Percentiles rank a stretch among this genome's conserved stretches.
Evolutionary conservation across 2,888 invertebrate genomes (phyloP).

Genomic region (Microctonus hyperodae): DNA sequence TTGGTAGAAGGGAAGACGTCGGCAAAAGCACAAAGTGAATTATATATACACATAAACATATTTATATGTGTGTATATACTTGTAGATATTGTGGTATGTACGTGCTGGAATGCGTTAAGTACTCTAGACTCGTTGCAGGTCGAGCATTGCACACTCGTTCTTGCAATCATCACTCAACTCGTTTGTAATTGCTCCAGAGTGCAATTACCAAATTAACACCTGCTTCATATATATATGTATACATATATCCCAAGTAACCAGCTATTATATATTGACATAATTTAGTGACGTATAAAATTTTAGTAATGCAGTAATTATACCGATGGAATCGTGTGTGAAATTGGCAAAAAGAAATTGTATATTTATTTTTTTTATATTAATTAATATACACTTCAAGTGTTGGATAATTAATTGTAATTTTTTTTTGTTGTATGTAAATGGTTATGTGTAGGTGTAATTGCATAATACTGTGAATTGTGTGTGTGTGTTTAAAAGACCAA

Average conservation of each 20-base stretch:
- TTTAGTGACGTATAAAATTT: background rate
- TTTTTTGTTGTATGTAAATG: background rate
- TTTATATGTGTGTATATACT: constrained; percentile 11
- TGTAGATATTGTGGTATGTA: constrained; percentile 37
- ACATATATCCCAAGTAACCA: constrained; percentile 7
- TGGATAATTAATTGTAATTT: background rate
- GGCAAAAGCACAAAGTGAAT: constrained; percentile 19
- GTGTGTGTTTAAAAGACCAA: background rate
- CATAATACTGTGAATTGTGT: background rate
- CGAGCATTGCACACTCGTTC: constrained; percentile 45
- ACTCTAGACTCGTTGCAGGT: constrained; percentile 42
- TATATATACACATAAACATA: background rate
- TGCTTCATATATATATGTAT: constrained; percentile 28
- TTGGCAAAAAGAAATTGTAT: background rate
- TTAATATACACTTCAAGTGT: background rate
- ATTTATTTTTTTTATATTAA: background rate
- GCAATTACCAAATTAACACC: constrained; percentile 50
- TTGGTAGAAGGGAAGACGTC: constrained; percentile 25
- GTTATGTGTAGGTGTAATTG: background rate
- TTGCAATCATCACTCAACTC: constrained; percentile 47
- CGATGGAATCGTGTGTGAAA: background rate
- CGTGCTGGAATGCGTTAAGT: constrained; percentile 51
- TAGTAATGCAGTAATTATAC: constrained; percentile 6
- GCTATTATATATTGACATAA: background rate
- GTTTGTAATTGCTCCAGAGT: constrained; percentile 43